Evolutionary conservation across 2,797 vertebrate genomes (phyloP), one percentile per base, ranked within the genome.

Genomic region (Schizopygopsis pylzovi): DNA sequence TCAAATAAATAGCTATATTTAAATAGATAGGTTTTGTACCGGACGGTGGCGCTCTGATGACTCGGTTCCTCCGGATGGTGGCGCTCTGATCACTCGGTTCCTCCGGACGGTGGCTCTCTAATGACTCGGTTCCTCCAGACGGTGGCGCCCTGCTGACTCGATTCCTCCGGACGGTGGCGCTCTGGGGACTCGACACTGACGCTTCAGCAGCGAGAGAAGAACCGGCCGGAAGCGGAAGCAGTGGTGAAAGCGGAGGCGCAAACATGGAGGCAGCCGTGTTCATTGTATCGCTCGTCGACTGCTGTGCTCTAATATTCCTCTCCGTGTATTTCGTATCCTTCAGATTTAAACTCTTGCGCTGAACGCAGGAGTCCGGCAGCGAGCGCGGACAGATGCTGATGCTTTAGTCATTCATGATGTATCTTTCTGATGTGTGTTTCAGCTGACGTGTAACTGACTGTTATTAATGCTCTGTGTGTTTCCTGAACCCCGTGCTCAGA

Each of bases 301-400:
- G 98, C 76, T 99, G 98, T 79, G 95, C 96, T 18, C 94, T 99
- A 76, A 99, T 99, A 91, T 99, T 99, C 86, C 96, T 99, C 16
- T 96, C 98, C 0, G 98, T 99, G 0, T 99, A 98, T 89, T 99
- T 99, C 67, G 98, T 98, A 99, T 99, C 98, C 97, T 98, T 93
- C 92, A 3, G 33, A 33, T 33, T 33, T 41, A 12, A 0, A 0
- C 2, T 9, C 6, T 0, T 28, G 2, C 73, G 15, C 2, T 76
- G 4, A 61, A 7, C 4, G 43, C 8, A 54, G 43, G 2, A 1
- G 20, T 61, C 0, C 43, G 16, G 37, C 4, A 9, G 0, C 22
- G 28, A 33, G 28, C 28, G 28, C 2, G 41, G 54, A 6, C 25
- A 81, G 20, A 67, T 81, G 25, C 28, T 39, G 20, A 3, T 41